These are phyloP conservation scores for Zaprionus kolodkinae DNA, from an alignment of 1,140 invertebrate genomes.

Conservation along the genomic window DNA sequence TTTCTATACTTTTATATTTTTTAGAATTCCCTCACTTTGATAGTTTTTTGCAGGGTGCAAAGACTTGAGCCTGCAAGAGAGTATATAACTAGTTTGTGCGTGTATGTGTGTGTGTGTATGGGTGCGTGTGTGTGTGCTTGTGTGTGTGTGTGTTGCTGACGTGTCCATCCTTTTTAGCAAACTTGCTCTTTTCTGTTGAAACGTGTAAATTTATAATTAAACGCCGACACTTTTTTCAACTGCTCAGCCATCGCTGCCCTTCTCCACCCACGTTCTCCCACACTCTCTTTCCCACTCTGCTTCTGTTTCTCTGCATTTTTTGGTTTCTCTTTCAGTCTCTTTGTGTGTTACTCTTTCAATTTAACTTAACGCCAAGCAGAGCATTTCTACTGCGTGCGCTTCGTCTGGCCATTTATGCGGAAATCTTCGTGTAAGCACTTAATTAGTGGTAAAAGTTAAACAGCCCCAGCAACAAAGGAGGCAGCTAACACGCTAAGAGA, in stretches of 20 bases:
- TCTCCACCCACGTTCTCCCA: no score
- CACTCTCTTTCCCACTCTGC: neutral
- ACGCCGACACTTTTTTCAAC: constrained; percentile 72
- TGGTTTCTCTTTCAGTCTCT: neutral
- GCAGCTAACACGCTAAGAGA: neutral
- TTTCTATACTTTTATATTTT: neutral
- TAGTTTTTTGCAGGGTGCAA: constrained; percentile 1
- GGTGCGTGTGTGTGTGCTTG: constrained; percentile 11
- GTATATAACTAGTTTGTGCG: constrained; percentile 8
- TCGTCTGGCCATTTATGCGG: constrained; percentile 64
- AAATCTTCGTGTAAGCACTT: constrained; percentile 81
- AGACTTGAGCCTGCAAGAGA: neutral
- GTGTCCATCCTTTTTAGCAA: constrained; percentile 75
- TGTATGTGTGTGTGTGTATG: constrained; percentile 17
- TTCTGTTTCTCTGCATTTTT: neutral
- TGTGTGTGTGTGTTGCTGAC: constrained; percentile 47
- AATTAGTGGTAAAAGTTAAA: constrained; percentile 82
- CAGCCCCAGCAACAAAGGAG: constrained; percentile 56
- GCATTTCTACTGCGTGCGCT: constrained; percentile 47
- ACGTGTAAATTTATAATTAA: constrained; percentile 82
- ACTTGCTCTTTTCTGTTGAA: constrained; percentile 73
- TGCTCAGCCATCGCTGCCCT: constrained; percentile 8
- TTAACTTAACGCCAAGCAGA: constrained; percentile 20
- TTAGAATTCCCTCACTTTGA: neutral
- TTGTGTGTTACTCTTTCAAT: constrained; percentile 10